Evolutionary conservation across 2,888 invertebrate species (phyloP).

Genomic region (Norana najaformis): DNA sequence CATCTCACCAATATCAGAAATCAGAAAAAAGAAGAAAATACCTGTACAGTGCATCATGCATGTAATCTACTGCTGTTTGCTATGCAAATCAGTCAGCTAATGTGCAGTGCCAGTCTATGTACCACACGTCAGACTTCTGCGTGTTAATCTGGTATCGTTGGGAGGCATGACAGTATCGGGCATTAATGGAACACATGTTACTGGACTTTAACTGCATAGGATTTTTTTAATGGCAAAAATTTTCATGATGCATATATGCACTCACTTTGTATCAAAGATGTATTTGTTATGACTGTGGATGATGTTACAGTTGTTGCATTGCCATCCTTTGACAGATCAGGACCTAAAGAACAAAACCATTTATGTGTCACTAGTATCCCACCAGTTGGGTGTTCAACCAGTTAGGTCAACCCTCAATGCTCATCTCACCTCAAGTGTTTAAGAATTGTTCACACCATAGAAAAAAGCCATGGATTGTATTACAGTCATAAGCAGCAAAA

Average conservation of each 20-base stretch:
- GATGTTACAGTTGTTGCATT: neutral
- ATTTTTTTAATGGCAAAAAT: neutral
- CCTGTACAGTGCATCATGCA: too few species aligned
- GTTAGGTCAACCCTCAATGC: neutral
- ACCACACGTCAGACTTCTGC: too few species aligned
- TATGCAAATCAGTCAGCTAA: too few species aligned
- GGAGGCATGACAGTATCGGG: too few species aligned
- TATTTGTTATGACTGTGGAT: slow-evolving; percentile 22
- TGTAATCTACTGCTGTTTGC: too few species aligned
- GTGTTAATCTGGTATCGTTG: too few species aligned
- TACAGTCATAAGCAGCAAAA: neutral
- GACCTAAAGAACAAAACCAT: neutral
- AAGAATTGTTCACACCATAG: neutral
- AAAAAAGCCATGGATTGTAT: neutral
- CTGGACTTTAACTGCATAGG: too few species aligned
- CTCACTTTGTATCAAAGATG: slow-evolving; percentile 22
- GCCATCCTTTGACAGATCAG: slow-evolving; percentile 26
- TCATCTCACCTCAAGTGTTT: neutral
- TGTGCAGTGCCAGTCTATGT: too few species aligned
- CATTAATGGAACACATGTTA: too few species aligned
- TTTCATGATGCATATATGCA: neutral
- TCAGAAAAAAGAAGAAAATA: too few species aligned
- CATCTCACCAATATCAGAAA: too few species aligned
- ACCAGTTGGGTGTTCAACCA: neutral
- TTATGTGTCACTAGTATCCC: neutral